Percentiles rank a stretch among this genome's conserved stretches.
Evolutionary conservation across 2,113 vertebrate species (phyloP).

Genomic region (Loxodonta africana): DNA sequence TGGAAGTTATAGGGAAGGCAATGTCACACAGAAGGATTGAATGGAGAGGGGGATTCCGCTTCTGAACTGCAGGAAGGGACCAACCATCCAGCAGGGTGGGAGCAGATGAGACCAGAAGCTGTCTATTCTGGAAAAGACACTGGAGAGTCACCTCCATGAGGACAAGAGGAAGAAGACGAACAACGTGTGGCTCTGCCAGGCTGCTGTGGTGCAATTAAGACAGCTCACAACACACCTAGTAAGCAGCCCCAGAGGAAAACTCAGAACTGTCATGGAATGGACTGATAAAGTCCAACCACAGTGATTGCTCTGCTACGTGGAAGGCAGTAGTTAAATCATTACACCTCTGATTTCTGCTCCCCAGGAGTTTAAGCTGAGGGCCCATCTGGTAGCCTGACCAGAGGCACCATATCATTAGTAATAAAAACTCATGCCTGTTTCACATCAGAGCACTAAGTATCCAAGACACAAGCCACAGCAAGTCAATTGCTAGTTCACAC

Average conservation of each 20-base stretch:
- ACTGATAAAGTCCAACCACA: rapidly evolving
- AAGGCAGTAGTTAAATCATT: neutral
- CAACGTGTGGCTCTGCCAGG: neutral
- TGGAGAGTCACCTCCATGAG: neutral
- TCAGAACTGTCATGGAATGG: rapidly evolving
- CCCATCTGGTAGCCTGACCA: rapidly evolving
- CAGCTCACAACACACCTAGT: rapidly evolving
- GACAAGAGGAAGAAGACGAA: neutral
- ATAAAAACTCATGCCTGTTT: rapidly evolving
- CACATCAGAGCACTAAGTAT: too few species aligned
- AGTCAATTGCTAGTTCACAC: rapidly evolving
- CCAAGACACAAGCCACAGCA: too few species aligned
- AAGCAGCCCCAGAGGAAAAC: neutral
- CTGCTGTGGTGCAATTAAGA: rapidly evolving
- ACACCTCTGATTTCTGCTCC: neutral
- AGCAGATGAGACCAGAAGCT: neutral
- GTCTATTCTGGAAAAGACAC: neutral
- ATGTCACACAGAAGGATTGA: too few species aligned
- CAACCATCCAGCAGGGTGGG: neutral
- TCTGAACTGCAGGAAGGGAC: rapidly evolving
- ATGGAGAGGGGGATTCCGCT: neutral
- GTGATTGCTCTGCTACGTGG: rapidly evolving
- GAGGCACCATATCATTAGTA: rapidly evolving
- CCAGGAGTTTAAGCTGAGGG: rapidly evolving
- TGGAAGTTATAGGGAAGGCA: too few species aligned